Evolutionary conservation across 2,888 invertebrate genomes (phyloP).

Genomic region (Drosophila longiperda): DNA sequence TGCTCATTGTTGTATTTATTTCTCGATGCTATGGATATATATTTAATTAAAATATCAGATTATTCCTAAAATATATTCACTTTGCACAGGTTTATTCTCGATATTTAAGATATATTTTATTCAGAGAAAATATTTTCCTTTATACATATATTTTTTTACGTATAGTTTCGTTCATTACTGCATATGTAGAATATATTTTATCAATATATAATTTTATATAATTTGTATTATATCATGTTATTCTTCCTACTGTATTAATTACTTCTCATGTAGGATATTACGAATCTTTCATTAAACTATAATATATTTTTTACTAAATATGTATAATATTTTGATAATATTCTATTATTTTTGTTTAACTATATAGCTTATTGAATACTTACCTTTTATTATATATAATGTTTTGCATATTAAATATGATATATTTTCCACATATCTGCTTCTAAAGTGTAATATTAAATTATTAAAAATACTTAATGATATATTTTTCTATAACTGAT

Average conservation of each 20-base stretch:
- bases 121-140: background rate
- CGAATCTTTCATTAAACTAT: background rate
- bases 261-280: background rate
- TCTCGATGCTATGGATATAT: too few relatives aligned
- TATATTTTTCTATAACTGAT: background rate
- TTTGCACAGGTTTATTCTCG: background rate
- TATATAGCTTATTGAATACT: background rate
- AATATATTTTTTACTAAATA: background rate
- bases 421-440: background rate
- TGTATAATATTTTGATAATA: background rate
- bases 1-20: too few relatives aligned
- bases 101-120: background rate
- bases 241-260: too few relatives aligned
- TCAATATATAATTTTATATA: background rate
- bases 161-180: too few relatives aligned
- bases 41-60: too few relatives aligned
- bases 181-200: too few relatives aligned
- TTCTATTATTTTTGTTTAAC: background rate
- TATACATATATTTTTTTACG: too few relatives aligned
- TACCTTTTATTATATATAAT: accelerated
- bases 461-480: background rate
- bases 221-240: too few relatives aligned
- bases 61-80: too few relatives aligned
- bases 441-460: background rate
- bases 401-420: background rate